Conservation (phyloP, 2,797 vertebrate species). For the Ispidina picta region DNA sequence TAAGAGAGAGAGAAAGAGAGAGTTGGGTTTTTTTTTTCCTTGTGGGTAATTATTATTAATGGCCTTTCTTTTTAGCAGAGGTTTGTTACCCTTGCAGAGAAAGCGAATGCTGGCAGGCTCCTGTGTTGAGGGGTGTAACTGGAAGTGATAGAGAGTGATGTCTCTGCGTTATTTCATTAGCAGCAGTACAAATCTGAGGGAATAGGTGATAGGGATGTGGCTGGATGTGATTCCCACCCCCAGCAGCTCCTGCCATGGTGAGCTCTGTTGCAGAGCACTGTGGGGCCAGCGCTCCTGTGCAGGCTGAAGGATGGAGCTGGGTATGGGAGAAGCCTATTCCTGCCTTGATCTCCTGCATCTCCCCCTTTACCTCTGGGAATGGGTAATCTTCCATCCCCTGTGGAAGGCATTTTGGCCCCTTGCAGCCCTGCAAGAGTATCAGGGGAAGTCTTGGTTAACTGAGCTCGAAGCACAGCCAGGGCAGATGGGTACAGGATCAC, state of each 20-base stretch:
- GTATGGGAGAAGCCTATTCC: rapidly evolving
- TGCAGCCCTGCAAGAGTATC: neutral
- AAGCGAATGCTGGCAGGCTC: neutral
- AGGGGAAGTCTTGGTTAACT: neutral
- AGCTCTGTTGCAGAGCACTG: rapidly evolving
- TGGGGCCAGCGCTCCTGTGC: too few species aligned
- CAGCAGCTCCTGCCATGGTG: rapidly evolving
- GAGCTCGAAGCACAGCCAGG: rapidly evolving
- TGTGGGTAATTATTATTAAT: conserved; percentile 56
- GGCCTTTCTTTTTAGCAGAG: conserved; percentile 13
- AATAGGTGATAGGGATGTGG: rapidly evolving
- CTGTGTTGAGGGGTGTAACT: neutral
- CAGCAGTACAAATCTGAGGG: neutral
- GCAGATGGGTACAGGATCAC: rapidly evolving
- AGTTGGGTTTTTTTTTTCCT: neutral
- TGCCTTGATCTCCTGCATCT: neutral
- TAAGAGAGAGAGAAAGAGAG: conserved; percentile 59
- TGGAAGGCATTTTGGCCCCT: rapidly evolving
- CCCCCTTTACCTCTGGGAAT: neutral
- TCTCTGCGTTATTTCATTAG: neutral
- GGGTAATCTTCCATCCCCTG: rapidly evolving
- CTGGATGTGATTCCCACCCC: neutral
- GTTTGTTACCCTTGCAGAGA: neutral
- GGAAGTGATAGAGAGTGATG: neutral
- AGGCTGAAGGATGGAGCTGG: neutral